Evolutionary conservation across 2,113 vertebrate genomes (phyloP), one percentile per base, ranked within the genome.

Genomic region (Percopsis transmontana): DNA sequence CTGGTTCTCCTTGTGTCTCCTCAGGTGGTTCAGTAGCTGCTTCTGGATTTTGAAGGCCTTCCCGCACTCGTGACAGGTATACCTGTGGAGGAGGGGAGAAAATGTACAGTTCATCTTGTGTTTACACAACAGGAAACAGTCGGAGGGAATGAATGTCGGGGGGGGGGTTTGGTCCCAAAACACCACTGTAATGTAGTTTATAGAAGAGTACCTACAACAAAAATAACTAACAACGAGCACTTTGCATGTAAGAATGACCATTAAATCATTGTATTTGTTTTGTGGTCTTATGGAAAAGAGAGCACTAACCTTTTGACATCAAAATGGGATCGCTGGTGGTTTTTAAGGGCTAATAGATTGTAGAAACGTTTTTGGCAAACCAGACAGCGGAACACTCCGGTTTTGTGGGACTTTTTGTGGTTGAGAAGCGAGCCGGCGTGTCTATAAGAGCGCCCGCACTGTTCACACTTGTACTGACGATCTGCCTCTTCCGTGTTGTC

Each of bases 321-420:
- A 54, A 95, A 95, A 84, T 97, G 95, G 70, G 94, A 93, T 68
- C 95, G 90, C 62, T 94, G 92, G 67, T 97, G 95, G 82, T 94
- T 95, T 77, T 96, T 95, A 38, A 96, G 92, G 16, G 95, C 95
- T 89, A 95, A 84, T 55, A 96, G 91, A 83, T 96, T 96, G 80
- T 95, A 95, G 83, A 96, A 96, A 62, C 94, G 93, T 80, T 97
- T 96, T 74, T 93, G 94, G 79, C 95, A 97, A 71, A 96, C 83
- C 11, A 90, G 86, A 70, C 95, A 97, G 68, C 93, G 92, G 82
- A 95, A 96, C 14, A 95, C 73, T 0, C 95, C 95, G 0, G 94
- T 88, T 33, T 94, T 95, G 76, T 97, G 95, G 41, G 94, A 96
- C 86, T 96, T 95, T 58, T 94, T 95, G 78, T 97, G 95, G 82